These are phyloP conservation scores for Lepidurus couesii DNA, from an alignment of 1,140 invertebrate species.

Conservation along the genomic window DNA sequence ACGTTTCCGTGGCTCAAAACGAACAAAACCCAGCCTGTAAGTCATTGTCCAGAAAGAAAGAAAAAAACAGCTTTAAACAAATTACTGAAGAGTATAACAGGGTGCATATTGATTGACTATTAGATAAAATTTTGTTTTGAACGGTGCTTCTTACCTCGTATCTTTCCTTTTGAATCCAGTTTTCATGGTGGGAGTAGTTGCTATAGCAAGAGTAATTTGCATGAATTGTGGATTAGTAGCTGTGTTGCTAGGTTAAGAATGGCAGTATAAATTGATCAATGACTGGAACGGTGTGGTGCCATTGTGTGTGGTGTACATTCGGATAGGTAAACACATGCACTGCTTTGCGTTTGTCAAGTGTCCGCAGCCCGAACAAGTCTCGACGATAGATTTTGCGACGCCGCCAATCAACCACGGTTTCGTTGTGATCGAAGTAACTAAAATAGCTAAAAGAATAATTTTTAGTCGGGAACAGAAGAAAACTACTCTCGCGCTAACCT, in stretches of 20 bases:
- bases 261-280: conserved; percentile 71
- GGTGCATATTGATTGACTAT: background rate
- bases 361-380: conserved; percentile 71
- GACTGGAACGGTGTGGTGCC: conserved; percentile 71
- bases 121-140: background rate
- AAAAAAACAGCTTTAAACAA: background rate
- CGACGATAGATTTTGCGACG: conserved; percentile 63
- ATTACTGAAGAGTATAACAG: background rate
- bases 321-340: conserved; percentile 62
- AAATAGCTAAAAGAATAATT: conserved; percentile 61
- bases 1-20: background rate
- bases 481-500: conserved; percentile 54
- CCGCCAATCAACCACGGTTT: conserved; percentile 65
- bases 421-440: conserved; percentile 62
- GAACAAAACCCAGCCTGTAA: background rate
- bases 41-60: background rate
- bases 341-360: conserved; percentile 59
- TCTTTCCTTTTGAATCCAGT: background rate
- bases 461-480: background rate
- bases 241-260: conserved; percentile 59
- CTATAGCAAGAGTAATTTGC: background rate
- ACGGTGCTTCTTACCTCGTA: background rate
- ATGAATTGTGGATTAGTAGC: background rate
- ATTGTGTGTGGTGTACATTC: conserved; percentile 67
- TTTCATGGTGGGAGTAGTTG: background rate